Evolutionary conservation across 2,113 vertebrate genomes (phyloP), one percentile per base, ranked within the genome.

Genomic region (Galemys pyrenaicus): DNA sequence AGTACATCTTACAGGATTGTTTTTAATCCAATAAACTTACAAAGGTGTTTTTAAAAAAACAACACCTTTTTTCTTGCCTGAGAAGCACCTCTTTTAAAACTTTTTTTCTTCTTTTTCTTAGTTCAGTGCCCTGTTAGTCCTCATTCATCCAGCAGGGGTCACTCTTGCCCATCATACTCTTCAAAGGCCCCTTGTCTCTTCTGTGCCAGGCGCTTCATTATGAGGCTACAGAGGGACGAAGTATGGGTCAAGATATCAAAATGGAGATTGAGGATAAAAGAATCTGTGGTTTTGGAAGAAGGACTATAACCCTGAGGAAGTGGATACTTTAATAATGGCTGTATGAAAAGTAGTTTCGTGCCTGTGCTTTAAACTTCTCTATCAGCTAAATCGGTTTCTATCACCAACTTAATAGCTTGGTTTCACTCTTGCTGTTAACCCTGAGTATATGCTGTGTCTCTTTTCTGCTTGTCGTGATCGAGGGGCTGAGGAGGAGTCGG

Each of bases 121-220:
- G 15, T 5, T 2, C 7, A 4, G 17, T 44, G 15, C 12, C 1
- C 10, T 56, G 22, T 54, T 60, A 82, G 17, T 51, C 86, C 37
- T 49, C 6, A 24, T 95, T 96, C n/a, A 10, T 90, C 98, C 98
- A 98, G 98, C 97, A 98, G 98, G 98, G 98, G 98, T 98, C 98
- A 87, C 96, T 95, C 87, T 98, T 98, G 97, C 68, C 98, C 95
- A 97, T 83, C 74, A 32, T 82, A 98, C 93, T 41, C 87, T 19
- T 13, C 30, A 28, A 89, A 95, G 30, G 0, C 19, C 19, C 11
- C 16, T 30, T 49, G 30, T 8, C 0, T 10, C 0, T 13, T 39
- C n/a, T 11, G 44, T 7, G 19, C 73, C 51, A 32, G 0, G 2
- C 2, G 1, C 39, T 74, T 26, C 0, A 68, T n/a, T 9, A 46